Base-by-base conservation (phyloP, 2,888 invertebrate species). In the Chloroclystis v-ata region DNA sequence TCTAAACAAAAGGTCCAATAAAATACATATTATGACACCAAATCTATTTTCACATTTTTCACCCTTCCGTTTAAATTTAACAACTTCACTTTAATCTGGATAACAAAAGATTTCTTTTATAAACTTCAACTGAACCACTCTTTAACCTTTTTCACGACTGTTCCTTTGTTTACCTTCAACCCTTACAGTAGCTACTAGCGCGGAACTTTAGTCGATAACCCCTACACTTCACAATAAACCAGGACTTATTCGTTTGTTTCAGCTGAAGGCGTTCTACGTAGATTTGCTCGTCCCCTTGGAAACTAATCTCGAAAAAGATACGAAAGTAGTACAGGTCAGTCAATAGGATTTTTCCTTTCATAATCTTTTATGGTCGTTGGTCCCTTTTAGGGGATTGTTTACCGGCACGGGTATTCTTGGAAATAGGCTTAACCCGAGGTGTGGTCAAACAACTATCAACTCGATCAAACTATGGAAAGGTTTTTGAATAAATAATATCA, bases 221-320 rank as follows among this genome's bases (percentile, higher is more conserved):
- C 52, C 55, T 57, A 60, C 48, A n/a, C n/a, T n/a, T n/a, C n/a
- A 49, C 56, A 63, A 65, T 67, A 66, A 59, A 58, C 56, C 51
- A 48, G 57, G 60, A 62, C 59, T 68, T 72, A 60, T 65, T 69
- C 72, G 63, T 80, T 70, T 74, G 62, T 80, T 81, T 60, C 90
- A 97, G 97, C 83, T 97, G 63, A 97, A 97, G 89, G 96, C 96
- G 20, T 97, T 97, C 82, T 97, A 97, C 87, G 96, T 97, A 54
- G 97, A 97, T 89, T 90, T 97, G 57, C 89, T 97, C 67, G 95
- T 96, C 60, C 97, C 97, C 63, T 89, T 97, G 82, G 97, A 97
- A 89, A 95, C 95, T 54, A 97, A 97, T 89, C 89, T 97, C 73
- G 97, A 97, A 82, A 96, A 96, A 81, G 97, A 97, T 83, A 96